A percentile compares a stretch with the other conserved stretches of the same genome.
These are phyloP conservation scores for Escarpia spicata DNA, from an alignment of 2,888 invertebrate genomes.

Conservation along the genomic window DNA sequence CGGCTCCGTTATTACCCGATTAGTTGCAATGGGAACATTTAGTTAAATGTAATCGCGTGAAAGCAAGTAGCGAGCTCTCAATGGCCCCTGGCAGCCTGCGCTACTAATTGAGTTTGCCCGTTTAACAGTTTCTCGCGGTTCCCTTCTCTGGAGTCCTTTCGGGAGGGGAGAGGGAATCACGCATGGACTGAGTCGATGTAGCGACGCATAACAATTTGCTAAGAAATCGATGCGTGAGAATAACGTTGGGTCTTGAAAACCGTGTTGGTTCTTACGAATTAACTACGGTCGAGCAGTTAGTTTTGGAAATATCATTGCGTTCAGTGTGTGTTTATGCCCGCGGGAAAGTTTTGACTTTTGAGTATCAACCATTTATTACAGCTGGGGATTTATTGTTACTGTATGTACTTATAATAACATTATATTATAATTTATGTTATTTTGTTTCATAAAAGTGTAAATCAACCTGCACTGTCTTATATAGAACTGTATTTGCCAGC, in stretches of 20 bases:
- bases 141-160: not conserved
- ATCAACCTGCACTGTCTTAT: no score
- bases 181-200: not conserved
- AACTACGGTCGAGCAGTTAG: not conserved
- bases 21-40: slow-evolving; percentile 16
- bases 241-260: not conserved
- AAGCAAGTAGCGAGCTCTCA: not conserved
- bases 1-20: not conserved
- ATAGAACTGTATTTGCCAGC: no score
- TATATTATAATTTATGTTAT: no score
- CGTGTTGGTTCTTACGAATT: not conserved
- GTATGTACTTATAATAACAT: no score
- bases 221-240: not conserved
- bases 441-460: no score
- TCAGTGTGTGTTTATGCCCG: no score
- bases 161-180: not conserved
- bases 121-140: not conserved
- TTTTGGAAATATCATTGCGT: not conserved
- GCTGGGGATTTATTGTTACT: no score
- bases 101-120: not conserved
- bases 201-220: not conserved
- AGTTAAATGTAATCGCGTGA: not conserved
- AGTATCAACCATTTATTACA: no score
- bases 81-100: not conserved
- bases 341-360: no score